phyloP scores from a whole-genome alignment of 2,797 vertebrate genomes.

The Caiman crocodilus region DNA sequence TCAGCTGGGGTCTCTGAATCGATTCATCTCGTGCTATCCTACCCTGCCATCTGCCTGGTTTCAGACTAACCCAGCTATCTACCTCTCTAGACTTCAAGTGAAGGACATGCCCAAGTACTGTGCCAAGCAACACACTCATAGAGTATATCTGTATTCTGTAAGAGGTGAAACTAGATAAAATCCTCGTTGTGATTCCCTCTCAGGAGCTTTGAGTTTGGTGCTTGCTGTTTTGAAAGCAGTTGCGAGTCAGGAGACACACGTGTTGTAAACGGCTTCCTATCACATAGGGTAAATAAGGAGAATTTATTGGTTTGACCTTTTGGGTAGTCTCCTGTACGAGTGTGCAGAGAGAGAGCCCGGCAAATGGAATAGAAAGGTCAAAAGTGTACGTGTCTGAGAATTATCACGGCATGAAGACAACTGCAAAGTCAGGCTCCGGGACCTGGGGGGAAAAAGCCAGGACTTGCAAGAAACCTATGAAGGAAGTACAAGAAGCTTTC shows the following conservation, averaged over 20 bases:
- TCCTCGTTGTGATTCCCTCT: background rate
- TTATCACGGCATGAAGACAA: background rate
- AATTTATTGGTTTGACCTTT: slow-evolving; percentile 44
- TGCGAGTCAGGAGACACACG: background rate
- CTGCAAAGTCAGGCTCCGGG: background rate
- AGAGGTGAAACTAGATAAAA: background rate
- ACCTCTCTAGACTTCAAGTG: background rate
- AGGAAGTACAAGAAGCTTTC: background rate
- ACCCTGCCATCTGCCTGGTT: no score
- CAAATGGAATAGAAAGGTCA: background rate
- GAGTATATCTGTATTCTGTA: background rate
- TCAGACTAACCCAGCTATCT: no score
- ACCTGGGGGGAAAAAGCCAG: background rate
- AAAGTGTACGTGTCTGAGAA: background rate
- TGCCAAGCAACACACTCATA: background rate
- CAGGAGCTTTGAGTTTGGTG: background rate
- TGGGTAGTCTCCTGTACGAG: background rate
- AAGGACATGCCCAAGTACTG: background rate
- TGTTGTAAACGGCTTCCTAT: background rate
- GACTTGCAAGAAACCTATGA: background rate
- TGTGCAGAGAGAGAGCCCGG: background rate
- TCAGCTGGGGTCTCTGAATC: background rate
- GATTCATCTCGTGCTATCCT: no score
- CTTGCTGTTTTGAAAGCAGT: background rate
- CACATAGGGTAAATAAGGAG: slow-evolving; percentile 8